A percentile compares a stretch with the other conserved stretches of the same genome.
Evolutionary conservation across 2,797 vertebrate species (phyloP).

Genomic region (Neosilurus mollespiculum): DNA sequence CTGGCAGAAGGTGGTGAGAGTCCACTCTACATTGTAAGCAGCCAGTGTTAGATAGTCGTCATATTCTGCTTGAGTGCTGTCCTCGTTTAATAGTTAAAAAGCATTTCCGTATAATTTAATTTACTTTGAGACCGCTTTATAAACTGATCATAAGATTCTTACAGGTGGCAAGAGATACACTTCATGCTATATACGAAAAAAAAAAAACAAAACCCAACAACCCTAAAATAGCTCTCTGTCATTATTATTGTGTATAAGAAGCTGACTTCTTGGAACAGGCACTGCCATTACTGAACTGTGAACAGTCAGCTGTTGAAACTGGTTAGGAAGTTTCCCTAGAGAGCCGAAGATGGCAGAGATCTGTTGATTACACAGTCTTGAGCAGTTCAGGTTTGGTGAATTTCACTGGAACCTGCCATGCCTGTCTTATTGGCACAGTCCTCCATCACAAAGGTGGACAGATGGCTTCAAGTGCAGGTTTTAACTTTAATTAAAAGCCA

Average conservation of each 20-base stretch:
- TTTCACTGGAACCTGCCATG: background rate
- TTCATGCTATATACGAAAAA: no score
- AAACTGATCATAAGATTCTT: background rate
- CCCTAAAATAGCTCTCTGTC: background rate
- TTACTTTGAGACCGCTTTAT: background rate
- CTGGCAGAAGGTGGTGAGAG: background rate
- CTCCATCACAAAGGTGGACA: background rate
- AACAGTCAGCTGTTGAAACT: constrained; percentile 6
- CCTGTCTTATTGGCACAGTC: background rate
- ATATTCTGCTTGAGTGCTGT: background rate
- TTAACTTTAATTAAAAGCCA: background rate
- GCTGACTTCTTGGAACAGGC: background rate
- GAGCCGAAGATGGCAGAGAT: background rate
- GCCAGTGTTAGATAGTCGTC: background rate
- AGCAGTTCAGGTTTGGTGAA: background rate
- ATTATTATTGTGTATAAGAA: no score
- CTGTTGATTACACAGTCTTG: background rate
- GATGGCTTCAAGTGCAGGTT: background rate
- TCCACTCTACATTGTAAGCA: background rate
- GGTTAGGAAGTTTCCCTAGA: background rate
- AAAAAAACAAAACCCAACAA: no score
- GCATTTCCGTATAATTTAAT: background rate
- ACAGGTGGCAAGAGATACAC: background rate
- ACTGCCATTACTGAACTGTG: background rate
- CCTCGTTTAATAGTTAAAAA: background rate